Evolutionary conservation across 2,797 vertebrate species (phyloP), one percentile per base, ranked within the genome.

Genomic region (Sebastes hubbsi): DNA sequence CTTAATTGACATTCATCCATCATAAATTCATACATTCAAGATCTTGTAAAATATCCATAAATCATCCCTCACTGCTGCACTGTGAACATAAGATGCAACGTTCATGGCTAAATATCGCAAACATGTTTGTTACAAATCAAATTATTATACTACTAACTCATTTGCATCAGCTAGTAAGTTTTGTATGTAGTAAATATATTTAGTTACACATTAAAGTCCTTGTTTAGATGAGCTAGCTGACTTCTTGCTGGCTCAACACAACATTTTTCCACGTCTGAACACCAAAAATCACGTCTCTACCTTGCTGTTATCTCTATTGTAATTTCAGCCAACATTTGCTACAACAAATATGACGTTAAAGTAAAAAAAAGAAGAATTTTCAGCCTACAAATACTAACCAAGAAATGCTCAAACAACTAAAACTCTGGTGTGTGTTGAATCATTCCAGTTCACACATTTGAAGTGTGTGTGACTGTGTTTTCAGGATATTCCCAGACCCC

Each of bases 401-500:
- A 24, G 22, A 74, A 69, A 69, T 20, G 49, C 9, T 60, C 8
- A 2, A 59, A 65, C 5, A 34, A 20, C 38, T 4, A 0, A 14
- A 54, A 30, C 9, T 8, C 22, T 1, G 1, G n/a, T 8, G 5
- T 6, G 4, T 58, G 42, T 61, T 55, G 2, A 81, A 72, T 85
- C 76, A 75, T 67, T 72, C 75, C 80, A 82, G 46, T 32, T 63
- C 27, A 30, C n/a, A 29, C 24, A 32, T 62, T 27, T 18, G 10
- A 54, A 29, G 3, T 67, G 56, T 36, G 12, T 68, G 29, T 8
- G 5, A 62, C 11, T 59, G 32, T 49, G 62, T 52, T 54, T 74
- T 73, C 46, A 71, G 56, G 55, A 72, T 80, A 62, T 88, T 89
- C 81, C 78, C 87, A 83, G 74, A 59, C 64, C 20, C 12, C 58